Evolutionary conservation across 2,797 vertebrate genomes (phyloP).

Genomic region (Aphelocoma californica): DNA sequence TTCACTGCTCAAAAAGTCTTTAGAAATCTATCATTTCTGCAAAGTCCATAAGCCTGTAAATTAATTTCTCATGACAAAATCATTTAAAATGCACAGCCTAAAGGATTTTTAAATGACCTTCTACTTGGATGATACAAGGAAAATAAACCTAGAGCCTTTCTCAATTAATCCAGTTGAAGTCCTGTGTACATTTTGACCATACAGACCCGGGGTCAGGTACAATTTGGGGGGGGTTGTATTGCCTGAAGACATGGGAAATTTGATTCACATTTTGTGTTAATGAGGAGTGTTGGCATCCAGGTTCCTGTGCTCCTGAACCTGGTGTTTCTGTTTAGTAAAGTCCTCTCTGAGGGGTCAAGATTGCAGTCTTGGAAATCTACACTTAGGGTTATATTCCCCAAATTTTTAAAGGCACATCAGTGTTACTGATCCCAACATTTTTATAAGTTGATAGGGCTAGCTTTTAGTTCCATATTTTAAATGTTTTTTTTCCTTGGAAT

Average conservation of each 20-base stretch:
- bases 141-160: conserved; percentile 10
- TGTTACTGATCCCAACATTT: not conserved
- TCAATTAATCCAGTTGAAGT: not conserved
- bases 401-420: not conserved
- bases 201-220: accelerated
- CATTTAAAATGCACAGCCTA: conserved; percentile 35
- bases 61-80: conserved; percentile 61
- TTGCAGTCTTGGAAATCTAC: not conserved
- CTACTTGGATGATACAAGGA: not conserved
- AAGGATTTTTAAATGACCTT: conserved; percentile 49
- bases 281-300: not conserved
- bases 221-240: not conserved
- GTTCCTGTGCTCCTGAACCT: not conserved
- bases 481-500: not conserved
- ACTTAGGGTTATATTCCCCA: accelerated
- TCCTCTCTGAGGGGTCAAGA: not conserved
- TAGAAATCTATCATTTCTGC: conserved; percentile 34
- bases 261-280: not conserved
- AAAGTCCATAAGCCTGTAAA: conserved; percentile 28
- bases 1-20: conserved; percentile 35
- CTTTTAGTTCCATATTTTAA: not conserved
- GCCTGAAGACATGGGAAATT: accelerated
- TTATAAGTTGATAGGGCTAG: not conserved
- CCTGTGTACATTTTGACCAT: not conserved
- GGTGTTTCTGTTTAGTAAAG: not conserved